A percentile compares a stretch with the other conserved stretches of the same genome.
Conservation (phyloP, 2,888 invertebrate species). For the Acleris literana region DNA sequence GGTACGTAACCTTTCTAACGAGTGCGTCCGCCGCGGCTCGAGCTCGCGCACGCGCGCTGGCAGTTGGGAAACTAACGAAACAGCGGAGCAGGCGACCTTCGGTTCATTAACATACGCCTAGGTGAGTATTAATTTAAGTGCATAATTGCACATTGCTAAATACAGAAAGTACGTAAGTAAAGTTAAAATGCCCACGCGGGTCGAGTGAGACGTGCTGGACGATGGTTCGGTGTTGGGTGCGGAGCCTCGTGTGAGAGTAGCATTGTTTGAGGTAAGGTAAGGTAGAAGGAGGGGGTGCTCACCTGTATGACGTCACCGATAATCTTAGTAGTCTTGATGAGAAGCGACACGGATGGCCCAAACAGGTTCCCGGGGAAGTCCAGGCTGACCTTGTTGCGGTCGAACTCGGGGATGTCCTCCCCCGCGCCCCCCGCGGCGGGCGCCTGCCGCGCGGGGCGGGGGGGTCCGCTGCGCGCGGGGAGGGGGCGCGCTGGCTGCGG, state of each 20-base stretch:
- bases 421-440: conserved; percentile 48
- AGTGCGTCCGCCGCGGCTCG: neutral
- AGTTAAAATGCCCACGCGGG: too few species aligned
- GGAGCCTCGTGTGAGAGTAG: too few species aligned
- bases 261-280: too few species aligned
- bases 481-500: conserved; percentile 41
- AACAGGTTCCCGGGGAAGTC: conserved; percentile 86
- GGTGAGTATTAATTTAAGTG: conserved; percentile 1
- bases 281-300: conserved; percentile 43
- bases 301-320: conserved; percentile 87
- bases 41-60: too few species aligned
- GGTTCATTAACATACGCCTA: conserved; percentile 16
- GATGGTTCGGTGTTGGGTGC: too few species aligned
- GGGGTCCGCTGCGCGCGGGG: conserved; percentile 40
- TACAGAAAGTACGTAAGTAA: neutral
- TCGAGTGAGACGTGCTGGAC: too few species aligned
- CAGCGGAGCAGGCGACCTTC: conserved; percentile 20
- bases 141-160: neutral
- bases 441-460: conserved; percentile 41
- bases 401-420: conserved; percentile 85
- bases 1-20: conserved; percentile 15
- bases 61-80: conserved; percentile 3
- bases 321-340: conserved; percentile 86
- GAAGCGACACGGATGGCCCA: conserved; percentile 86
- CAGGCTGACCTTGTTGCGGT: conserved; percentile 86